These are phyloP conservation scores for Samia ricini DNA, from an alignment of 1,140 invertebrate genomes.

Conservation along the genomic window DNA sequence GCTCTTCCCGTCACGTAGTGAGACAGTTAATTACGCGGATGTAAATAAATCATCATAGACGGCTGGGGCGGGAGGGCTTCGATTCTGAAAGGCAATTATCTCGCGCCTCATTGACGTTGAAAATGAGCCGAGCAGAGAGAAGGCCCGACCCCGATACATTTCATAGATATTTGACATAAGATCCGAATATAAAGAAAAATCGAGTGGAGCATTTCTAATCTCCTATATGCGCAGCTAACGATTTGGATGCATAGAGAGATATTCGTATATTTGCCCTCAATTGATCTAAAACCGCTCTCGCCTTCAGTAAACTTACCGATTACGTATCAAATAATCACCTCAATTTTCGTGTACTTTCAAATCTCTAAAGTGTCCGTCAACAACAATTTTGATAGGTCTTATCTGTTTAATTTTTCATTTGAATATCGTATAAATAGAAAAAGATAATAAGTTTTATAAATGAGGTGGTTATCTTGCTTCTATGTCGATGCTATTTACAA, in stretches of 20 bases:
- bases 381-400: too few relatives aligned
- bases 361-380: too few relatives aligned
- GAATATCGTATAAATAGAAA: too few relatives aligned
- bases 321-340: too few relatives aligned
- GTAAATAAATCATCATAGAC: constrained; percentile 76
- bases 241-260: constrained; percentile 54
- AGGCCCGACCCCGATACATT: constrained; percentile 30
- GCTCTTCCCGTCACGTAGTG: constrained; percentile 73
- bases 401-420: too few relatives aligned
- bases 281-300: constrained; percentile 36
- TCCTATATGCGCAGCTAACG: constrained; percentile 42
- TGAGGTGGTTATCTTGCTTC: neutral
- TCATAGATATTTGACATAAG: constrained; percentile 54
- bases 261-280: constrained; percentile 42
- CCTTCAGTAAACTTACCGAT: neutral
- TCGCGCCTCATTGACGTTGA: constrained; percentile 69
- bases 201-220: constrained; percentile 50
- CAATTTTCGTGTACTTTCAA: too few relatives aligned
- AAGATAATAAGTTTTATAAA: too few relatives aligned
- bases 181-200: constrained; percentile 52
- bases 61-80: constrained; percentile 63
- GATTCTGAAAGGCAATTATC: constrained; percentile 71
- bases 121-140: constrained; percentile 53
- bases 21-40: constrained; percentile 76
- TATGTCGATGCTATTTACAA: neutral